Conservation (phyloP, 2,113 vertebrate species). For the Acanthisitta chloris region DNA sequence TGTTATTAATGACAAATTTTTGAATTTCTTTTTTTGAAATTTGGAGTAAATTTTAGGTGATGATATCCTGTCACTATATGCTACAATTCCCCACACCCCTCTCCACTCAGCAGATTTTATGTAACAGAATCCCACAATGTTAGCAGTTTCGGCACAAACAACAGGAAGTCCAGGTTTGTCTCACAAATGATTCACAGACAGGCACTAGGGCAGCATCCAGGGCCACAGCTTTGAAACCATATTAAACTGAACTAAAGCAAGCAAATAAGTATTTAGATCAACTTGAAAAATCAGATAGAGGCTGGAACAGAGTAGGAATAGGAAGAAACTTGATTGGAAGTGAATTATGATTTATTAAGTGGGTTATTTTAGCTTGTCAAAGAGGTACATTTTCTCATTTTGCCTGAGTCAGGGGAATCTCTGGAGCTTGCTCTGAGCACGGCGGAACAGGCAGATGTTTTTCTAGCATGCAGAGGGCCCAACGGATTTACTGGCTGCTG, state of each 20-base stretch:
- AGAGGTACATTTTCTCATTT: not conserved
- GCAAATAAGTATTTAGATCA: not conserved
- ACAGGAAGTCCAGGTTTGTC: not conserved
- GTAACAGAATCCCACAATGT: not conserved
- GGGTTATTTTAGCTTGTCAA: not conserved
- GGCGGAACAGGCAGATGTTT: not conserved
- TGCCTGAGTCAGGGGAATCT: not conserved
- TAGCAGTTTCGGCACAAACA: not conserved
- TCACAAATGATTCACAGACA: not conserved
- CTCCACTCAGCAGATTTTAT: not conserved
- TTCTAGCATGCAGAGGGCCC: not conserved
- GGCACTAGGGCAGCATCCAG: not conserved
- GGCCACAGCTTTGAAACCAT: not conserved
- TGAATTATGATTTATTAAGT: not conserved
- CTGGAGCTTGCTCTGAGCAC: not conserved
- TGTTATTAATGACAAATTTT: not conserved
- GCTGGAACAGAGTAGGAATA: not conserved
- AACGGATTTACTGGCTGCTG: slow-evolving; percentile 12
- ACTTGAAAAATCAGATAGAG: not conserved
- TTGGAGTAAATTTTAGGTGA: not conserved
- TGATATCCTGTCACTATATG: not conserved
- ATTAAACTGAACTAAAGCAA: not conserved
- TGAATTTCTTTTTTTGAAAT: too few relatives aligned
- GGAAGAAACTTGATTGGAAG: not conserved
- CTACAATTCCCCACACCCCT: not conserved